Conservation (phyloP, 2,888 invertebrate genomes). For the Rhagonycha lutea region DNA sequence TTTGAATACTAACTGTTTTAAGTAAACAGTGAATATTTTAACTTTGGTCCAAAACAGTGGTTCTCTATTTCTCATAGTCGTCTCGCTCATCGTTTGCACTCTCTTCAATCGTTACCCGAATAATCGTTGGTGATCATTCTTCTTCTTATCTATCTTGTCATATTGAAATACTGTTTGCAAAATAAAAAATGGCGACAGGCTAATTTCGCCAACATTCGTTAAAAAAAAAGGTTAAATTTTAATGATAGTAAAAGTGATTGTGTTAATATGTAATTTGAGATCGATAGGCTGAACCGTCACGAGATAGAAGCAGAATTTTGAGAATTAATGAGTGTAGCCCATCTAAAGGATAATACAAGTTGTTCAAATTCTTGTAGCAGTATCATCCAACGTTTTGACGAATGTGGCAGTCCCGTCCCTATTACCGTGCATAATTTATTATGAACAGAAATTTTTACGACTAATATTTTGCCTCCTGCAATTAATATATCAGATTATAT, state of each 20-base stretch:
- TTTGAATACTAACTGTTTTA: not conserved
- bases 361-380: not conserved
- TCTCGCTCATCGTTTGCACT: not conserved
- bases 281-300: not conserved
- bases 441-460: not conserved
- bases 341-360: not conserved
- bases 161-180: not conserved
- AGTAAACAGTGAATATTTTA: not conserved
- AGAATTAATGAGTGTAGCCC: not conserved
- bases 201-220: not conserved
- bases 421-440: not conserved
- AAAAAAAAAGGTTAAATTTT: not conserved
- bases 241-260: not conserved
- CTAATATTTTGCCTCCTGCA: not conserved
- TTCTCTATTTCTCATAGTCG: not conserved
- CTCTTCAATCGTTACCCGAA: not conserved
- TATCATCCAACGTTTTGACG: not conserved
- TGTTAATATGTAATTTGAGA: not conserved
- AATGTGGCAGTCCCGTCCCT: not conserved
- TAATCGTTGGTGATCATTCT: not conserved
- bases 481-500: not conserved
- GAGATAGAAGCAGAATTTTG: not conserved
- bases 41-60: not conserved
- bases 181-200: not conserved
- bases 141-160: not conserved